These are phyloP conservation scores for Pyrocoelia pectoralis DNA, from an alignment of 2,888 invertebrate genomes.

Conservation along the genomic window DNA sequence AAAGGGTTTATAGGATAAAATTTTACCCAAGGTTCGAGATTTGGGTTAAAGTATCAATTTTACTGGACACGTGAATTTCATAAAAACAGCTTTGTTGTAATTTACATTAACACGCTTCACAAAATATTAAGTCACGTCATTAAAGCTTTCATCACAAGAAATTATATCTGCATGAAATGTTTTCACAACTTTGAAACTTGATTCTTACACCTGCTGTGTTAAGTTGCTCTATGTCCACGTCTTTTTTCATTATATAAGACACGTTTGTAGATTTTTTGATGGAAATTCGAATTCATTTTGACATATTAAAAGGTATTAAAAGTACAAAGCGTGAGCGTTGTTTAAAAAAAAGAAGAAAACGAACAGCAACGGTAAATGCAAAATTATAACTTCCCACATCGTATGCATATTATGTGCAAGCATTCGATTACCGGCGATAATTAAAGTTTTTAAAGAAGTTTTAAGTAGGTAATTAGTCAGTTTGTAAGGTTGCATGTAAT, in stretches of 20 bases:
- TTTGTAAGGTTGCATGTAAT: too few relatives aligned
- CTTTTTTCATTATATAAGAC: background rate
- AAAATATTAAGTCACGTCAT: background rate
- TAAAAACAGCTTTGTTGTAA: too few relatives aligned
- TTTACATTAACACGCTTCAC: background rate
- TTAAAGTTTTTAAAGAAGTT: too few relatives aligned
- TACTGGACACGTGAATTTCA: background rate
- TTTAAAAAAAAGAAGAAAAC: too few relatives aligned
- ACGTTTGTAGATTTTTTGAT: background rate
- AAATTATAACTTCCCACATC: too few relatives aligned
- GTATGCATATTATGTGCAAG: too few relatives aligned
- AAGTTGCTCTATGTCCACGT: background rate
- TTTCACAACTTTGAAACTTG: slow-evolving; percentile 1
- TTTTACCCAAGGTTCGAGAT: background rate
- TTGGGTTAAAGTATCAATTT: background rate
- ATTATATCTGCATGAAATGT: slow-evolving; percentile 1
- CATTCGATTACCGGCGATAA: too few relatives aligned
- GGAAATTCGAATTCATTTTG: background rate
- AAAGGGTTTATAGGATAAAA: background rate
- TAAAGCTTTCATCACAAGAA: slow-evolving; percentile 1
- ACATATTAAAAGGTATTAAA: background rate
- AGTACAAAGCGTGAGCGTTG: background rate
- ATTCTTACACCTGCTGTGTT: slow-evolving; percentile 1
- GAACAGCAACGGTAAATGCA: too few relatives aligned
- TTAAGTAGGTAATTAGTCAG: too few relatives aligned